These are phyloP conservation scores for Pandemis corylana DNA, from an alignment of 2,888 invertebrate species.

Conservation along the genomic window DNA sequence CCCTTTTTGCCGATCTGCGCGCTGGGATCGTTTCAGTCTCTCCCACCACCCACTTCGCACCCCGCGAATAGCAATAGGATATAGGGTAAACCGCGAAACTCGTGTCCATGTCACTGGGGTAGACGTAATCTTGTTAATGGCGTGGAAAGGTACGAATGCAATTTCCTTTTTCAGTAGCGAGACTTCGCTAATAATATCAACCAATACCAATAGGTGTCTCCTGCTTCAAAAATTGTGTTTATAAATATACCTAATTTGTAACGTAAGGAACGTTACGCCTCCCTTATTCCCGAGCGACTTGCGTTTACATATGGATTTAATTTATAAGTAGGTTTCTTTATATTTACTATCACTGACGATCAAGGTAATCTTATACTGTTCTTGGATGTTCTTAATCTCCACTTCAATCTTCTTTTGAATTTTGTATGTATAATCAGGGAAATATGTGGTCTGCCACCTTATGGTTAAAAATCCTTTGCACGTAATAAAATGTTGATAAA, in stretches of 20 bases:
- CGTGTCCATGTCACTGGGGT: slow-evolving; percentile 19
- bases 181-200: slow-evolving; percentile 35
- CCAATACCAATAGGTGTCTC: slow-evolving; percentile 35
- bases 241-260: slow-evolving; percentile 20
- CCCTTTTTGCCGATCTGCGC: too few species aligned
- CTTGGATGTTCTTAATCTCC: too few species aligned
- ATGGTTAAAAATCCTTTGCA: too few species aligned
- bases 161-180: slow-evolving; percentile 36
- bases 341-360: neutral
- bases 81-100: slow-evolving; percentile 10
- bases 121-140: slow-evolving; percentile 40
- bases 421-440: too few species aligned
- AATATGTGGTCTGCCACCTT: too few species aligned
- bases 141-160: slow-evolving; percentile 40
- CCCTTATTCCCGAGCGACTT: neutral
- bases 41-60: too few species aligned
- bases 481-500: too few species aligned
- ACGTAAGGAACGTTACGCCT: neutral
- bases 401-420: too few species aligned
- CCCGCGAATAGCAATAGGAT: slow-evolving; percentile 1
- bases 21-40: too few species aligned
- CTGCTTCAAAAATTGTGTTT: slow-evolving; percentile 14
- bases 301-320: neutral
- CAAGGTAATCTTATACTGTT: too few species aligned
- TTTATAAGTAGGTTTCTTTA: neutral